These are phyloP conservation scores for Rhagonycha fulva DNA, from an alignment of 2,888 invertebrate species.

Conservation along the genomic window DNA sequence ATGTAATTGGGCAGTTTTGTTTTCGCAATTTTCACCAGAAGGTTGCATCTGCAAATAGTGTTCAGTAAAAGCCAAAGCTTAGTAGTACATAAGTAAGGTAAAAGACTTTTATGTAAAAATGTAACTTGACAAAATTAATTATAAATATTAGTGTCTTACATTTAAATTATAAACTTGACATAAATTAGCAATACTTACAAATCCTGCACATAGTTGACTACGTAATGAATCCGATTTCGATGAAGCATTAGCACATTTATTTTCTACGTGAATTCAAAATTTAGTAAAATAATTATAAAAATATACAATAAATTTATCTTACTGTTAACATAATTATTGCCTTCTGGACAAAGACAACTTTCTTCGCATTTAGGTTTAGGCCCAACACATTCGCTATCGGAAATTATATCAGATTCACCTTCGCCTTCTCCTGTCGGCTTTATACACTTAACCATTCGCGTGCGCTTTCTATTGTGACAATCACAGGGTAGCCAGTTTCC, in stretches of 20 bases:
- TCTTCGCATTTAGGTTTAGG: slow-evolving; percentile 46
- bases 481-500: slow-evolving; percentile 50
- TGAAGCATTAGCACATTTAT: neutral
- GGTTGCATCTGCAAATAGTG: neutral
- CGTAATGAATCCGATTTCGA: neutral
- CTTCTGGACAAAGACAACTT: slow-evolving; percentile 34
- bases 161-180: neutral
- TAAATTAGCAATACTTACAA: neutral
- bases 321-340: neutral
- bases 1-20: neutral
- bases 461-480: slow-evolving; percentile 41
- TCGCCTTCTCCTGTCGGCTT: slow-evolving; percentile 48
- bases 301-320: neutral
- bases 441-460: slow-evolving; percentile 46
- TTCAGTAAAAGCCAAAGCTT: neutral
- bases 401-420: slow-evolving; percentile 46
- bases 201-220: neutral
- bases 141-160: neutral
- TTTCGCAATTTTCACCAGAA: neutral
- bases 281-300: neutral
- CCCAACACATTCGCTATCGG: slow-evolving; percentile 44
- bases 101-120: neutral
- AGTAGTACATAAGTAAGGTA: no score
- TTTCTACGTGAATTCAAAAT: neutral
- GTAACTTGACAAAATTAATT: no score